phyloP scores from a whole-genome alignment of 2,113 vertebrate species.

The Ranitomeya imitator region DNA sequence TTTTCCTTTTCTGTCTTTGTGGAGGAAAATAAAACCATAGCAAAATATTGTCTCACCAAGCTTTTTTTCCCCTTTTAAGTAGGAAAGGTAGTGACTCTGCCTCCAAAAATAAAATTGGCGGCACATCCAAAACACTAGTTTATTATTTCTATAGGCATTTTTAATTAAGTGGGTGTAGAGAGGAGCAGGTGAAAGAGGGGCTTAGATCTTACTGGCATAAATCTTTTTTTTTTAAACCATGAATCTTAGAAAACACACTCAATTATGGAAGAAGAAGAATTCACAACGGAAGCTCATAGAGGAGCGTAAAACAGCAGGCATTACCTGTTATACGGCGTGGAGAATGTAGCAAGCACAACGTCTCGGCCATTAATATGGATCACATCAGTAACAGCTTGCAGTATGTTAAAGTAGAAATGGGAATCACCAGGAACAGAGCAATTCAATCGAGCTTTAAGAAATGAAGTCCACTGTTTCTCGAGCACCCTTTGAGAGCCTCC shows the following conservation, averaged over 20 bases:
- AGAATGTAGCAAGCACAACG: constrained; percentile 95
- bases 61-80: neutral
- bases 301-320: neutral
- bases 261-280: neutral
- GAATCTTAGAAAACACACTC: neutral
- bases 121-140: neutral
- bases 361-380: constrained; percentile 88
- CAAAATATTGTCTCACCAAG: neutral
- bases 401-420: constrained; percentile 98
- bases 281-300: neutral
- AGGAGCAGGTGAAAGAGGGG: neutral
- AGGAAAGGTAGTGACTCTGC: neutral
- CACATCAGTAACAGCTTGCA: constrained; percentile 94
- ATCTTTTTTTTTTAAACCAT: neutral
- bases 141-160: neutral
- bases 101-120: neutral
- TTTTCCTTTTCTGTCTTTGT: neutral
- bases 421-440: constrained; percentile 98
- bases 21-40: neutral
- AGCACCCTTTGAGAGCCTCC: constrained; percentile 95
- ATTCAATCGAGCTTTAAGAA: constrained; percentile 94
- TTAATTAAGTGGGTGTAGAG: neutral
- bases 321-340: constrained; percentile 98
- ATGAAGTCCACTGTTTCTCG: constrained; percentile 99
- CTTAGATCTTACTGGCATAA: neutral